Conservation (phyloP, 2,797 vertebrate species). For the Chaunax sp. region DNA sequence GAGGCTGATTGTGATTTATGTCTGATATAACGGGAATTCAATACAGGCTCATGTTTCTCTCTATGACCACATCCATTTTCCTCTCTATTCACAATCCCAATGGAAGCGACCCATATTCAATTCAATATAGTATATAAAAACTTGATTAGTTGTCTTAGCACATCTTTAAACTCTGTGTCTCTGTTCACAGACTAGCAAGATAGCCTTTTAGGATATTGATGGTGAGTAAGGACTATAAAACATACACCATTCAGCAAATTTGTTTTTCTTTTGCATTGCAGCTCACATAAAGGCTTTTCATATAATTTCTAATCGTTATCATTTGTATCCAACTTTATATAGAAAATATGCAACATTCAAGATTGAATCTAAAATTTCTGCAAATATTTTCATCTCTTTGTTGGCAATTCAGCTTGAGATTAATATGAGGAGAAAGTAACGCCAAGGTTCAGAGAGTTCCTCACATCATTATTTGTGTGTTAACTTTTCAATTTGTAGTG, state of each 20-base stretch:
- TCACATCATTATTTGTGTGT: not conserved
- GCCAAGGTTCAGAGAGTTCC: not conserved
- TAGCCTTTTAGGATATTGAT: no score
- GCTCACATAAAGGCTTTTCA: no score
- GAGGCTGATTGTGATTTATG: conserved; percentile 45
- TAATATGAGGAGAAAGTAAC: not conserved
- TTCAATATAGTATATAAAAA: conserved; percentile 20
- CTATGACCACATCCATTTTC: conserved; percentile 34
- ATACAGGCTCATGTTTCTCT: conserved; percentile 32
- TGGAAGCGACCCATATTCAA: conserved; percentile 18
- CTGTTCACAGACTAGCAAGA: no score
- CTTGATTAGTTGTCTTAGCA: conserved; percentile 13
- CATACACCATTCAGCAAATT: no score
- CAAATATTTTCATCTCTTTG: not conserved
- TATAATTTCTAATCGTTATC: no score
- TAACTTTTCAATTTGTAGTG: conserved; percentile 13
- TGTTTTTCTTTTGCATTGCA: no score
- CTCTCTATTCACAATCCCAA: not conserved
- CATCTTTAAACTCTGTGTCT: conserved; percentile 3
- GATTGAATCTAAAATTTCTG: not conserved
- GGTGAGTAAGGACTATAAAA: no score
- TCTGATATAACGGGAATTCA: conserved; percentile 48
- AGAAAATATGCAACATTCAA: not conserved
- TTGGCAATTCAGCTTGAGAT: not conserved
- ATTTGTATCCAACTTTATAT: no score